A percentile compares a stretch with the other conserved stretches of the same genome.
phyloP scores from a whole-genome alignment of 2,797 vertebrate genomes.

The Mus minutoides region DNA sequence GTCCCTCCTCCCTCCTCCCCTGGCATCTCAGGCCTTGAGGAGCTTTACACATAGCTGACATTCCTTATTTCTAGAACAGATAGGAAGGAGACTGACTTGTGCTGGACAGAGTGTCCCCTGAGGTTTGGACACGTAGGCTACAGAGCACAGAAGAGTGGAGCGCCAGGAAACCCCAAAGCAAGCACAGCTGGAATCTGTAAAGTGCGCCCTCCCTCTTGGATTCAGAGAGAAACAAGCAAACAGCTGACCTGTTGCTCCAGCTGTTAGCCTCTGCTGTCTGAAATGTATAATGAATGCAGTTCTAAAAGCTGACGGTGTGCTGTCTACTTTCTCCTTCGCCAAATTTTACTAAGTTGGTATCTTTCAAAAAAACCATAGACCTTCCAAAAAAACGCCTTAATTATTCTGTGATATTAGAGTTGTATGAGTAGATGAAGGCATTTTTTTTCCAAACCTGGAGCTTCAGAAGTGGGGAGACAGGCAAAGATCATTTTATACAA shows the following conservation, averaged over 20 bases:
- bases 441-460: conserved; percentile 49
- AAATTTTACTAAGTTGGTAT: conserved; percentile 57
- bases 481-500: conserved; percentile 50
- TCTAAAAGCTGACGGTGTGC: conserved; percentile 65
- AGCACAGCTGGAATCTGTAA: conserved; percentile 85
- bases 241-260: conserved; percentile 46
- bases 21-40: not conserved
- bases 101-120: conserved; percentile 59
- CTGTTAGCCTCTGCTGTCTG: conserved; percentile 62
- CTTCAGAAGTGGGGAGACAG: not conserved
- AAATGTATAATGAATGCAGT: conserved; percentile 63
- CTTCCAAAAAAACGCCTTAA: conserved; percentile 5
- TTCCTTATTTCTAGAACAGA: not conserved
- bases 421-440: not conserved
- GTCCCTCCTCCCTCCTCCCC: not conserved
- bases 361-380: conserved; percentile 54
- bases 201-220: conserved; percentile 59
- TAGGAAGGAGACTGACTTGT: not conserved
- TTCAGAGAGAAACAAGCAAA: conserved; percentile 74
- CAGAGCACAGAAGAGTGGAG: conserved; percentile 71
- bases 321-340: conserved; percentile 48
- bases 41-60: not conserved
- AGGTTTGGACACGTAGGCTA: not conserved
- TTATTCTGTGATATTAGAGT: not conserved
- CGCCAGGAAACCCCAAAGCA: conserved; percentile 83